Percentiles rank a stretch among this genome's conserved stretches.
phyloP scores from a whole-genome alignment of 2,113 vertebrate species.

The Haemorhous mexicanus region DNA sequence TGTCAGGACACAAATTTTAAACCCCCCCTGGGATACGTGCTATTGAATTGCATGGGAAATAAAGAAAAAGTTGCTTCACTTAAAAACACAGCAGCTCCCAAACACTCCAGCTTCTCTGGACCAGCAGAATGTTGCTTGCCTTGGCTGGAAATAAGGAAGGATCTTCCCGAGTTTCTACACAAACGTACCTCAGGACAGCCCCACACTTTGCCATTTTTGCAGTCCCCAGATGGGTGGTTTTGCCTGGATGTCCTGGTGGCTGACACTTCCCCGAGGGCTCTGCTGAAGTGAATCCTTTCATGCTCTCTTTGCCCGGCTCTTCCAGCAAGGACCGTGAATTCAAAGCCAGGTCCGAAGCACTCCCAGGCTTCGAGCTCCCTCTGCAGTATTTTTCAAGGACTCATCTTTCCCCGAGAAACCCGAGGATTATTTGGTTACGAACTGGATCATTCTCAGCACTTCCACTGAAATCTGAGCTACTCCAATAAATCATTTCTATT shows the following conservation, averaged over 20 bases:
- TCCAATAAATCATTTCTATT: not conserved
- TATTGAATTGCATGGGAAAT: not conserved
- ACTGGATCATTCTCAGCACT: not conserved
- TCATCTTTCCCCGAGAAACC: not conserved
- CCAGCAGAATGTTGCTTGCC: not conserved
- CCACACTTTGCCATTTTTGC: not conserved
- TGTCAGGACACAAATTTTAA: not conserved
- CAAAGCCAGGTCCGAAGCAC: not conserved
- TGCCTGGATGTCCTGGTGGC: not conserved
- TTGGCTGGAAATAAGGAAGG: not conserved
- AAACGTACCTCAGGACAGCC: not conserved
- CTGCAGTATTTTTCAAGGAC: constrained; percentile 17
- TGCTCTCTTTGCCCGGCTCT: not conserved
- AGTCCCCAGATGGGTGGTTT: not conserved
- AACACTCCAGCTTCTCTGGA: not conserved
- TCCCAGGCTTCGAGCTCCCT: constrained; percentile 57
- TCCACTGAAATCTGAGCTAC: not conserved
- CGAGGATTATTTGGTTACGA: not conserved
- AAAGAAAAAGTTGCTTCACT: not conserved
- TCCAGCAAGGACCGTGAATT: not conserved
- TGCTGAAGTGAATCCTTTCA: fast-evolving
- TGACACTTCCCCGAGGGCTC: not conserved
- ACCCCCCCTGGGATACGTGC: not conserved
- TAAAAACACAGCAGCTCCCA: not conserved
- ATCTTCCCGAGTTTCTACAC: not conserved